A percentile compares a stretch with the other conserved stretches of the same genome.
Evolutionary conservation across 2,888 invertebrate genomes (phyloP).

Genomic region (Heliconius aoede): DNA sequence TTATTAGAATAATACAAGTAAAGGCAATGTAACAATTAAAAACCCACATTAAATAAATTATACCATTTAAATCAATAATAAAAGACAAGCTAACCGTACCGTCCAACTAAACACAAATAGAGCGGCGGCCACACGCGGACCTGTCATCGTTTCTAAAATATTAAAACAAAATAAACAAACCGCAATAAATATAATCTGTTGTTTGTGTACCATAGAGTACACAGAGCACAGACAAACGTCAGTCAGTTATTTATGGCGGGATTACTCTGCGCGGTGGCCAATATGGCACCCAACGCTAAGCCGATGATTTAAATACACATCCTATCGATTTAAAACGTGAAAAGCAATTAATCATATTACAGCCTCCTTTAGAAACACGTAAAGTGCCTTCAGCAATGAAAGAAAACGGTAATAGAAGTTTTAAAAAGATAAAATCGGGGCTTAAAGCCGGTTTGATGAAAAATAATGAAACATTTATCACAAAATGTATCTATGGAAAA

Average conservation of each 20-base stretch:
- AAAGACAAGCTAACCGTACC: not conserved
- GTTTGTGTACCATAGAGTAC: constrained; percentile 55
- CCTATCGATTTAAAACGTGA: constrained; percentile 67
- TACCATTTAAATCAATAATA: constrained; percentile 32
- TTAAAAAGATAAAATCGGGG: constrained; percentile 47
- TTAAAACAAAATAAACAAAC: constrained; percentile 28
- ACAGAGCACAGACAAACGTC: constrained; percentile 59
- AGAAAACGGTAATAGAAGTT: constrained; percentile 48
- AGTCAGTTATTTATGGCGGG: constrained; percentile 73
- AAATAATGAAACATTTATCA: constrained; percentile 37
- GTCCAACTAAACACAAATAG: not conserved
- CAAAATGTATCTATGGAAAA: constrained; percentile 26
- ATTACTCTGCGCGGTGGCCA: constrained; percentile 67
- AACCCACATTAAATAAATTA: not conserved
- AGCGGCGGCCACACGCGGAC: constrained; percentile 2
- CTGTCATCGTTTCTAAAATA: constrained; percentile 16
- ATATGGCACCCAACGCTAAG: constrained; percentile 69
- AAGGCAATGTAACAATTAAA: not conserved
- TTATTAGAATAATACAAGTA: not conserved
- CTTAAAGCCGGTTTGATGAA: constrained; percentile 38
- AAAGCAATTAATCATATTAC: constrained; percentile 72
- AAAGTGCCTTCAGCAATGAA: constrained; percentile 51
- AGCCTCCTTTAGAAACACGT: constrained; percentile 59
- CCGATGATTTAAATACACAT: constrained; percentile 75
- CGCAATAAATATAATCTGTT: constrained; percentile 47